Conservation (phyloP, 2,113 vertebrate species). For the Hyaena hyaena region DNA sequence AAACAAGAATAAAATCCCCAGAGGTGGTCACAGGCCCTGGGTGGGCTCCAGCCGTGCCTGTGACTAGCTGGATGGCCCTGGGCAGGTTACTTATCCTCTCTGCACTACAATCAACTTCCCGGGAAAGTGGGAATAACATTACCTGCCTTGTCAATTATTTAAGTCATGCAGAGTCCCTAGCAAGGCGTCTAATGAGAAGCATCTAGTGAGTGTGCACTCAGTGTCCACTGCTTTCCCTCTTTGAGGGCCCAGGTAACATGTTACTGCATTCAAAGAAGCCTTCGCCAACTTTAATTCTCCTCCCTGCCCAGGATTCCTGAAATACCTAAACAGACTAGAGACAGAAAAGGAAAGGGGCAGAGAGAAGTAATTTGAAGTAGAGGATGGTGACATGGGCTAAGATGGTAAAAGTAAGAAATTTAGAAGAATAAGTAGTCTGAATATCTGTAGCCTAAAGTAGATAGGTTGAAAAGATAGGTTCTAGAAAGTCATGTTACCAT, state of each 20-base stretch:
- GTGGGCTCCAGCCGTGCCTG: neutral
- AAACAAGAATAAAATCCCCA: neutral
- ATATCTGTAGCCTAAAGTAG: neutral
- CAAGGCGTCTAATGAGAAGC: neutral
- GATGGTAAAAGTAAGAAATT: neutral
- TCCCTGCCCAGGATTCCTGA: neutral
- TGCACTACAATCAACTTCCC: neutral
- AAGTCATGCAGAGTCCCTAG: neutral
- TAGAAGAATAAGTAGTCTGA: neutral
- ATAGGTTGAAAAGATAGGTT: neutral
- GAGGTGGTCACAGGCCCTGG: neutral
- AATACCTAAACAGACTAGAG: neutral
- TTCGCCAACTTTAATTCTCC: neutral
- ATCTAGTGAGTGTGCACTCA: neutral
- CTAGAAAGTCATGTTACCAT: neutral
- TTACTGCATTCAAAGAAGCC: neutral
- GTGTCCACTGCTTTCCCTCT: neutral
- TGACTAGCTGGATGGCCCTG: neutral
- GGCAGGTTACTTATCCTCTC: neutral
- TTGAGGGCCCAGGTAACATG: neutral
- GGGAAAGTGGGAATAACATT: neutral
- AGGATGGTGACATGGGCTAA: neutral
- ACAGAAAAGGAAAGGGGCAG: conserved; percentile 18
- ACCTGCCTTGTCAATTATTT: neutral
- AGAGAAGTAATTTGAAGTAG: conserved; percentile 6